These are phyloP conservation scores for Coreius guichenoti DNA, from an alignment of 2,797 vertebrate species.

Conservation along the genomic window DNA sequence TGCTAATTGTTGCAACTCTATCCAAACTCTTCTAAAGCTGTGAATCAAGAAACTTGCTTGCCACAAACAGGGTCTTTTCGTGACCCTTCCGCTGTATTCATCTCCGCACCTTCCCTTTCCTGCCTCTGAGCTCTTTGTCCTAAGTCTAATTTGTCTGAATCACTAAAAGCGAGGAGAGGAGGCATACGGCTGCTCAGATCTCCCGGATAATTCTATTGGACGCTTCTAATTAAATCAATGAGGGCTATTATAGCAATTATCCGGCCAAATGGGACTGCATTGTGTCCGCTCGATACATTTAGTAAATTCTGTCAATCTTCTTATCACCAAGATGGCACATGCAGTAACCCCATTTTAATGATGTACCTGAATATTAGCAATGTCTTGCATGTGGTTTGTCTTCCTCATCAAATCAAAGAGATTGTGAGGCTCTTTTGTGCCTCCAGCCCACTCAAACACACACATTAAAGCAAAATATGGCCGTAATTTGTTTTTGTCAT, in stretches of 20 bases:
- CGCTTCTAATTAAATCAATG: constrained; percentile 83
- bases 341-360: constrained; percentile 72
- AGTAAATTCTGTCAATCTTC: constrained; percentile 72
- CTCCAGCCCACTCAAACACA: background rate
- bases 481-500: constrained; percentile 51
- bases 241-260: constrained; percentile 84
- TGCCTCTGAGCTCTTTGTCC: constrained; percentile 61
- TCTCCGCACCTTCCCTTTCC: constrained; percentile 30
- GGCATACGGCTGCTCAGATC: constrained; percentile 73
- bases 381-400: constrained; percentile 47
- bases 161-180: constrained; percentile 64
- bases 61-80: background rate
- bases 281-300: constrained; percentile 79
- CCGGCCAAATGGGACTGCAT: constrained; percentile 76
- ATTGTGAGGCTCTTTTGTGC: constrained; percentile 43
- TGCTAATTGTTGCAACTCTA: background rate
- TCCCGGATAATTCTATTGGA: constrained; percentile 72
- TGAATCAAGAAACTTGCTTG: constrained; percentile 13
- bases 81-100: background rate
- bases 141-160: constrained; percentile 68
- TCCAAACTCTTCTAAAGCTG: background rate
- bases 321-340: constrained; percentile 60
- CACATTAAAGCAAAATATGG: constrained; percentile 51
- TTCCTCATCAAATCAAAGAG: constrained; percentile 46
- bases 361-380: constrained; percentile 60